phyloP scores from a whole-genome alignment of 2,797 vertebrate genomes.

The Phalanger gymnotis region DNA sequence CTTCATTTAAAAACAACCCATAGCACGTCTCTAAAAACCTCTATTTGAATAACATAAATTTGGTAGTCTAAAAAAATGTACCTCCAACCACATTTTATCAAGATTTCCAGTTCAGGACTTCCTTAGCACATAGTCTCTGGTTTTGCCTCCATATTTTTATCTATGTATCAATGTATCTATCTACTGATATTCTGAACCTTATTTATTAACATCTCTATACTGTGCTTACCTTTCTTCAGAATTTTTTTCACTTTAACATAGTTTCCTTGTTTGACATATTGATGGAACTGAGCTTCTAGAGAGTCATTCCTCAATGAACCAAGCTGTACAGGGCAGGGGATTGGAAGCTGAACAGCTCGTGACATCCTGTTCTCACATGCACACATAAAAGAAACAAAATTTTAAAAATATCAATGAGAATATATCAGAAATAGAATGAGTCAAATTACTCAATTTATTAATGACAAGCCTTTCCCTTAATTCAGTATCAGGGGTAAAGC shows the following conservation, averaged over 20 bases:
- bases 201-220: neutral
- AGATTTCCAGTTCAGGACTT: neutral
- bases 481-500: neutral
- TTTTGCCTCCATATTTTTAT: neutral
- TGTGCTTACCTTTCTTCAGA: conserved; percentile 88
- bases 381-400: conserved; percentile 47
- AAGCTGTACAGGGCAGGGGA: conserved; percentile 88
- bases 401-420: neutral
- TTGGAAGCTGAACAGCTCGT: conserved; percentile 66
- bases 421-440: neutral
- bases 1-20: neutral
- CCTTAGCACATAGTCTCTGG: neutral
- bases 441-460: conserved; percentile 8
- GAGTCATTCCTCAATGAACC: conserved; percentile 86
- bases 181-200: neutral
- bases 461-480: neutral
- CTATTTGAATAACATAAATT: neutral
- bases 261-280: conserved; percentile 85
- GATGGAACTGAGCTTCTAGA: conserved; percentile 86
- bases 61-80: neutral
- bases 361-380: conserved; percentile 81
- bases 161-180: no score
- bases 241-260: conserved; percentile 88
- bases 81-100: neutral
- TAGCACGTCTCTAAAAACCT: neutral